These are phyloP conservation scores for Prosopocoilus inquinatus DNA, from an alignment of 2,888 invertebrate species.

Conservation along the genomic window DNA sequence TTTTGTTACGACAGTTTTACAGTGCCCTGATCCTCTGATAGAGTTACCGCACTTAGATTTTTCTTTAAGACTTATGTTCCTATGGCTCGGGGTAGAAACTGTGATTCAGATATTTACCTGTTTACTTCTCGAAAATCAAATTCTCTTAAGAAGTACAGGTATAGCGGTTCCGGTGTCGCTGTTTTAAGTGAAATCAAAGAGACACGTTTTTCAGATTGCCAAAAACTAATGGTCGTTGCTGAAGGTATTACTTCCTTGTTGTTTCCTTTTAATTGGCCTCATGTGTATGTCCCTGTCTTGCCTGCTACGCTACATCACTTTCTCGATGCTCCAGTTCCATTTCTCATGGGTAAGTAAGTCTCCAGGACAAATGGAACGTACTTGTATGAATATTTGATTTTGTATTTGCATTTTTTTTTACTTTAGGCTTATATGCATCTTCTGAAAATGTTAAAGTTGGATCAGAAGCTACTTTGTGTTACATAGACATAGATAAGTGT, in stretches of 20 bases:
- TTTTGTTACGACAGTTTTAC: conserved; percentile 66
- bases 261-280: conserved; percentile 97
- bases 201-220: conserved; percentile 68
- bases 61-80: conserved; percentile 83
- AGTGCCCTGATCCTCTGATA: conserved; percentile 71
- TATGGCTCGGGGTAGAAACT: conserved; percentile 86
- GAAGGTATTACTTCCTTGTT: conserved; percentile 88
- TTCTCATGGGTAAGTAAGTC: conserved; percentile 81
- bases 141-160: conserved; percentile 91
- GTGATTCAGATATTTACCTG: conserved; percentile 93
- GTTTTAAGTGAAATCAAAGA: not conserved
- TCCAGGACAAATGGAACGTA: not conserved
- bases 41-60: conserved; percentile 96
- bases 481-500: conserved; percentile 93
- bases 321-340: conserved; percentile 98
- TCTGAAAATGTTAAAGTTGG: conserved; percentile 64
- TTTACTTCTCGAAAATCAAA: conserved; percentile 94
- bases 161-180: conserved; percentile 26
- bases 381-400: conserved; percentile 1
- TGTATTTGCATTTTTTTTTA: conserved; percentile 5
- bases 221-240: conserved; percentile 93
- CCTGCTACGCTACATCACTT: conserved; percentile 94
- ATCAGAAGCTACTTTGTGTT: conserved; percentile 86
- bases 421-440: conserved; percentile 61
- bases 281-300: conserved; percentile 97